Base-by-base conservation (phyloP, 2,113 vertebrate species). In the Alectura lathami region DNA sequence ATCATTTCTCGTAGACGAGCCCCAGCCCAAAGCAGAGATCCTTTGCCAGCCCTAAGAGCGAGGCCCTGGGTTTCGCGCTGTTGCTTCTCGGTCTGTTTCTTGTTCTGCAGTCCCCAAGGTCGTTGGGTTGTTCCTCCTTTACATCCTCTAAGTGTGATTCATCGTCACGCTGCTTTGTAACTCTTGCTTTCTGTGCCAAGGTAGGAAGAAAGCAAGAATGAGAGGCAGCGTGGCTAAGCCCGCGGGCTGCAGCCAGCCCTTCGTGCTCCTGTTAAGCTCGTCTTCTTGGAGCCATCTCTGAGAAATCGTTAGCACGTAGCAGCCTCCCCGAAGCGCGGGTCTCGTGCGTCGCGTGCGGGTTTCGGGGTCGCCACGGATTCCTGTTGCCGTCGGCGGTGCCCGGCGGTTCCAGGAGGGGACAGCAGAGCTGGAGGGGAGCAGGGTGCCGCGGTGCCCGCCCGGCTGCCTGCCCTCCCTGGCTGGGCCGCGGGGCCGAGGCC, bases 181-280 rank as follows among this genome's bases (percentile, higher is more conserved):
- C 27, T 24, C 77, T 34, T 26, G 22, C 82, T 54, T 54, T 38
- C 72, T 14, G n/a, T 43, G 77, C 82, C 82, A 53, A 27, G 70
- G 70, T 21, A 27, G 51, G 50, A 21, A 27, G 43, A 29, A 40
- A 42, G 54, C 0, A 6, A 50, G 53, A 32, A 4, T 22, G 17
- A 5, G 8, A 20, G 3, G 47, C 40, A 24, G 12, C 0, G 11
- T 6, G 5, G 10, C n/a, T 16, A 11, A 59, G 51, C 57, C 43
- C 54, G 0, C 1, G 2, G 63, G 5, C 27, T 10, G 0, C 4
- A 36, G 36, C 2, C 48, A 30, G 67, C 17, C 10, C 63, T 57
- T 64, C 13, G 0, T 20, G 2, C 14, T 9, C 0, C 0, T 0
- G 4, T 16, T 23, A 17, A 8, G 40, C 69, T 70, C 6, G 2